Percentiles rank a stretch among this genome's conserved stretches.
phyloP scores from a whole-genome alignment of 2,113 vertebrate species.

The Saccopteryx bilineata region DNA sequence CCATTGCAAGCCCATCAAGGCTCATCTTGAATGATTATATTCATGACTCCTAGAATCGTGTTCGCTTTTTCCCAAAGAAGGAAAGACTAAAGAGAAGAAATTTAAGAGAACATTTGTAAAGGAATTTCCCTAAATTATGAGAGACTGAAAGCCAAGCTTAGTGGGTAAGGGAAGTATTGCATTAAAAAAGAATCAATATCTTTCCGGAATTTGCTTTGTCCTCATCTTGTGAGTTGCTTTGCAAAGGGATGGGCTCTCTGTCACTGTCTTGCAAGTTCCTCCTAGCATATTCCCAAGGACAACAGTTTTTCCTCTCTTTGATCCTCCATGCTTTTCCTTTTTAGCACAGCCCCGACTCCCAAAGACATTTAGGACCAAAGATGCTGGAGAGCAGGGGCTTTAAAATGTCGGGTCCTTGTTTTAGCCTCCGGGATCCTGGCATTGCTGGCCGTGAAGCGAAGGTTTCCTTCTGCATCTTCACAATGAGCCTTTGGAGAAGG shows the following conservation, averaged over 20 bases:
- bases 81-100: conserved; percentile 29
- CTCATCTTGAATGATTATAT: conserved; percentile 33
- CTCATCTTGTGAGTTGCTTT: conserved; percentile 34
- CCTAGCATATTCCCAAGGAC: neutral
- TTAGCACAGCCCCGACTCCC: neutral
- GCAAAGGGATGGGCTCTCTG: conserved; percentile 7
- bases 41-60: conserved; percentile 44
- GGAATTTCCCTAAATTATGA: conserved; percentile 72
- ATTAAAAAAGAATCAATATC: conserved; percentile 74
- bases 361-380: neutral
- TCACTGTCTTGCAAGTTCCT: neutral
- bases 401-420: neutral
- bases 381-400: neutral
- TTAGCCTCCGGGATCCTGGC: neutral
- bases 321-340: neutral
- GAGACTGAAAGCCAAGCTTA: conserved; percentile 36
- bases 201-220: conserved; percentile 73
- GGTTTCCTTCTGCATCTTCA: neutral
- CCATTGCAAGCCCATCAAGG: conserved; percentile 1
- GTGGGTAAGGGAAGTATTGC: conserved; percentile 81
- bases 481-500: conserved; percentile 2
- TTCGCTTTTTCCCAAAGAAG: conserved; percentile 38
- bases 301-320: neutral
- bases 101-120: conserved; percentile 75
- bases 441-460: neutral